A percentile compares a stretch with the other conserved stretches of the same genome.
Conservation (phyloP, 1,140 invertebrate species). For the Copidosoma floridanum region DNA sequence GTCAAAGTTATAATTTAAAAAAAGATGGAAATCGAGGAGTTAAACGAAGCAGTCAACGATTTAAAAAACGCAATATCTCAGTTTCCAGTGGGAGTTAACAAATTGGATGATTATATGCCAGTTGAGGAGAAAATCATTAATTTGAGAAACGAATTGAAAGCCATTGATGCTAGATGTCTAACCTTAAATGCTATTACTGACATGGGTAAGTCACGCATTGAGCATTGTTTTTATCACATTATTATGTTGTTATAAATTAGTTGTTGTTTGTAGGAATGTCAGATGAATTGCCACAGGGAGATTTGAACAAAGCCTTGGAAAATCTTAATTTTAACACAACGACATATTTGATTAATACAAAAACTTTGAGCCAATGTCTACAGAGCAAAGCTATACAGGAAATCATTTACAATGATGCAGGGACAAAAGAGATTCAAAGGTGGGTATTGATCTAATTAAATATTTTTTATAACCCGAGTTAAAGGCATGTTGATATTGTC, state of each 20-base stretch:
- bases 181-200: slow-evolving; percentile 30
- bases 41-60: not conserved
- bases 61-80: slow-evolving; percentile 24
- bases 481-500: not conserved
- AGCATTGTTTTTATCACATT: no score
- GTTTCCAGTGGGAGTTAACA: slow-evolving; percentile 39
- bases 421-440: slow-evolving; percentile 22
- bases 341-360: slow-evolving; percentile 28
- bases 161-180: slow-evolving; percentile 33
- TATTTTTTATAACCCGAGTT: not conserved
- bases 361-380: slow-evolving; percentile 27
- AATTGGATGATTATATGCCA: slow-evolving; percentile 38
- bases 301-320: slow-evolving; percentile 4
- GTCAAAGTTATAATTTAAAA: not conserved
- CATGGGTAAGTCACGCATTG: no score
- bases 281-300: not conserved
- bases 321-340: slow-evolving; percentile 28
- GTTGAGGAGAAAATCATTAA: slow-evolving; percentile 37
- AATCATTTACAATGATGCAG: slow-evolving; percentile 28
- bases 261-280: not conserved
- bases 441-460: slow-evolving; percentile 18
- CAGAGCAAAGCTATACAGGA: slow-evolving; percentile 32
- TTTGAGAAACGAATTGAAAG: slow-evolving; percentile 25
- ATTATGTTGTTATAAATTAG: no score
- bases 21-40: slow-evolving; percentile 6